Conservation (phyloP, 64 coral and sea anemone species). For the Montipora sp. region DNA sequence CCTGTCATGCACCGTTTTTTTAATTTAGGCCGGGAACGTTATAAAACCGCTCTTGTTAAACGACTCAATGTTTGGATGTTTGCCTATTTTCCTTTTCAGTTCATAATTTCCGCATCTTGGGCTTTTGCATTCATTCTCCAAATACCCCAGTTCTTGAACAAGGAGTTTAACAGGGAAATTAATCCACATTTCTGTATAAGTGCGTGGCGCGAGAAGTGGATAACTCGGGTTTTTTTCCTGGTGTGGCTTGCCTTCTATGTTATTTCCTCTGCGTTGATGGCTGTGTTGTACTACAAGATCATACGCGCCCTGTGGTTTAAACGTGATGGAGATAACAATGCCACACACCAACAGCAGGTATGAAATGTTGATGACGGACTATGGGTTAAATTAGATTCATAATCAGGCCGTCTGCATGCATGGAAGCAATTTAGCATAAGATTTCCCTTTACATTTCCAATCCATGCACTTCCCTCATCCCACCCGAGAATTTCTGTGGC, state of each 20-base stretch:
- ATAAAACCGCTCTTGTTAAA: no score
- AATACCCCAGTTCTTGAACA: not conserved
- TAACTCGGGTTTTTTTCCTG: not conserved
- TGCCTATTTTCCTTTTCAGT: not conserved
- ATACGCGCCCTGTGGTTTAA: conserved; percentile 48
- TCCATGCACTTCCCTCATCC: no score
- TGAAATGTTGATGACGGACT: no score
- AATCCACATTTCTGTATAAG: not conserved
- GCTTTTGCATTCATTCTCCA: not conserved
- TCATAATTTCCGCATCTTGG: conserved; percentile 23
- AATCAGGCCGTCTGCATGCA: no score
- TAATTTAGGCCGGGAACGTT: no score
- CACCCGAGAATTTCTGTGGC: no score
- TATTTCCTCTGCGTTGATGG: conserved; percentile 25
- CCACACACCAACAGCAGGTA: conserved; percentile 12
- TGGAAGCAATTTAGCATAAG: no score
- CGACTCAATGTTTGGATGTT: no score
- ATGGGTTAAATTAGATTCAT: no score
- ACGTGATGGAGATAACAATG: not conserved
- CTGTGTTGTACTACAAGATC: conserved; percentile 52
- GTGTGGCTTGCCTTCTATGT: conserved; percentile 6
- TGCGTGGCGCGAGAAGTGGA: conserved; percentile 5
- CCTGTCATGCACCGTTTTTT: no score
- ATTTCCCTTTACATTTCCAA: no score
- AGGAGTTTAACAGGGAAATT: not conserved